phyloP scores from a whole-genome alignment of 1,140 invertebrate genomes.

The Asbolus verrucosus region DNA sequence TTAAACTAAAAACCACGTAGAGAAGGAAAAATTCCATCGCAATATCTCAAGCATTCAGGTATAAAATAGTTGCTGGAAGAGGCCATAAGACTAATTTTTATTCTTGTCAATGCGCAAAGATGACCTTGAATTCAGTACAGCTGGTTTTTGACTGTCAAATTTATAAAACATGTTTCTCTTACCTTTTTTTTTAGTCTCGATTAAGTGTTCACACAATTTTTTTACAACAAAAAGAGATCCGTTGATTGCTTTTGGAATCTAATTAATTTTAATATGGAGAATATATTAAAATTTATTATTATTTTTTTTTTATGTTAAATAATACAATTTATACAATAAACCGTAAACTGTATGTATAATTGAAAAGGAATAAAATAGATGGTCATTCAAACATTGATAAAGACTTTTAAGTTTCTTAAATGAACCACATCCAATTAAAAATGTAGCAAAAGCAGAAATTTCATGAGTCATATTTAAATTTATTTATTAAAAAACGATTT shows the following conservation, averaged over 20 bases:
- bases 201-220: slow-evolving; percentile 16
- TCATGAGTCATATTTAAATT: slow-evolving; percentile 17
- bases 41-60: slow-evolving; percentile 19
- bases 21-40: background rate
- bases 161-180: slow-evolving; percentile 33
- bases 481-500: slow-evolving; percentile 25
- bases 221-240: too few species aligned
- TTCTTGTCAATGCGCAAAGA: slow-evolving; percentile 30
- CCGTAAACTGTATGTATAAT: background rate
- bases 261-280: too few species aligned
- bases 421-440: slow-evolving; percentile 17
- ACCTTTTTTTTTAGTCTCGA: slow-evolving; percentile 3
- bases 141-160: slow-evolving; percentile 37
- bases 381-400: slow-evolving; percentile 16
- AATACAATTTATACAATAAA: background rate
- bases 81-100: slow-evolving; percentile 25
- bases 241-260: too few species aligned
- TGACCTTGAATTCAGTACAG: slow-evolving; percentile 30
- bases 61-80: slow-evolving; percentile 8
- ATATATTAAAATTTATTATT: too few species aligned
- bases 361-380: slow-evolving; percentile 12
- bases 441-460: slow-evolving; percentile 26
- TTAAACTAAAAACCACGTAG: background rate
- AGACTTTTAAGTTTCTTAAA: slow-evolving; percentile 5
- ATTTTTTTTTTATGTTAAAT: too few species aligned